Evolutionary conservation across 2,888 invertebrate species (phyloP).

Genomic region (Andricus curvator): DNA sequence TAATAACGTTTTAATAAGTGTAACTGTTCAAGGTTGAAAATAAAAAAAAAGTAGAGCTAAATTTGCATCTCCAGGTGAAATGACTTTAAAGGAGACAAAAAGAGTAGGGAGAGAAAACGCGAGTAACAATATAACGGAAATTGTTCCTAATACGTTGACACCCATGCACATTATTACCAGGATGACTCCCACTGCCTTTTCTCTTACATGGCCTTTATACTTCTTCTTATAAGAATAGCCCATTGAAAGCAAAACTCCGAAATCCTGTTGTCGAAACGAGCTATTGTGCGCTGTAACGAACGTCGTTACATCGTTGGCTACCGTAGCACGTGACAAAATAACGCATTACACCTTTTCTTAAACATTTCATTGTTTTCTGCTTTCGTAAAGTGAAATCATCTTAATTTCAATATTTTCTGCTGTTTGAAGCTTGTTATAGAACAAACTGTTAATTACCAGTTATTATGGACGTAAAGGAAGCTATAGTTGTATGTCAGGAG

Average conservation of each 20-base stretch:
- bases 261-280: constrained; percentile 66
- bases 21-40: too few species aligned
- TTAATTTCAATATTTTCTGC: background rate
- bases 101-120: constrained; percentile 6
- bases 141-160: constrained; percentile 63
- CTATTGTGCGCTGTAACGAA: constrained; percentile 57
- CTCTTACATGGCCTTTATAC: constrained; percentile 45
- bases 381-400: constrained; percentile 18
- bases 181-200: constrained; percentile 57
- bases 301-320: constrained; percentile 19
- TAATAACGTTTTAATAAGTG: too few species aligned
- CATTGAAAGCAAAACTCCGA: constrained; percentile 59
- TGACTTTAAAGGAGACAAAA: constrained; percentile 20
- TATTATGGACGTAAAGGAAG: too few species aligned
- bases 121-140: constrained; percentile 64
- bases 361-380: constrained; percentile 31
- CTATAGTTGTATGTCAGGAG: too few species aligned
- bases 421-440: background rate
- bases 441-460: background rate
- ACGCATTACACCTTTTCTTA: constrained; percentile 21
- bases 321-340: constrained; percentile 25
- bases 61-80: constrained; percentile 16
- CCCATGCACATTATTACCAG: constrained; percentile 62
- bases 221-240: constrained; percentile 24
- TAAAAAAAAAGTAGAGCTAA: background rate